Base-by-base conservation (phyloP, 2,113 vertebrate genomes). In the Recurvirostra avosetta region DNA sequence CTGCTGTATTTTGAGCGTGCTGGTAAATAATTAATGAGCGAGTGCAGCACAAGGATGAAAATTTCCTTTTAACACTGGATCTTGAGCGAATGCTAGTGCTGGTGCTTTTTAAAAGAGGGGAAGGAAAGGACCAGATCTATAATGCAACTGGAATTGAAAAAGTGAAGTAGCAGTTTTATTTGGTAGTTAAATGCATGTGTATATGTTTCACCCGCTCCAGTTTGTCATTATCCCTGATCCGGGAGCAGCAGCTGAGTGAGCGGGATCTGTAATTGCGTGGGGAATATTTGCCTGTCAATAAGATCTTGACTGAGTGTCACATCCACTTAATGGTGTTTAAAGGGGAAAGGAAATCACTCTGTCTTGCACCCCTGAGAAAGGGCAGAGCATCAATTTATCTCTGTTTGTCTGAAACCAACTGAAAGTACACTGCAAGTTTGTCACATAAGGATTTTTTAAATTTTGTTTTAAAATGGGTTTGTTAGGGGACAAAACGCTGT, bases 61-160 rank as follows among this genome's bases (percentile, higher is more conserved):
- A 52, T 49, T 40, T 78, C 34, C 34, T 71, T 50, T 53, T 34
- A 47, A 67, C 81, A 40, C 63, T 26, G 5, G 11, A 18, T 49
- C 62, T 78, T n/a, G 43, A 34, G 36, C 0, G 0, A 55, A 12
- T 9, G 18, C 26, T 2, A 0, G 17, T 25, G 40, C 76, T 62
- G 50, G 41, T n/a, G n/a, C 12, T 81, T 73, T 55, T 40, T 30
- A 14, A 36, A 87, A 27, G 21, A 32, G 75, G 9, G 26, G 56
- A 58, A 49, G 72, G n/a, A 52, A 65, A 84, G 49, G 30, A n/a
- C 11, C 7, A 15, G 61, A 6, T 67, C 59, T 68, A 1, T 13
- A 36, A 11, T 3, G 4, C 10, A 25, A 26, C 15, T 63, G 80
- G 61, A 34, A 61, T n/a, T 61, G 20, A 4, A 5, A 5, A 50